These are phyloP conservation scores for Drosophila azteca DNA, from an alignment of 1,140 invertebrate species.

Conservation along the genomic window DNA sequence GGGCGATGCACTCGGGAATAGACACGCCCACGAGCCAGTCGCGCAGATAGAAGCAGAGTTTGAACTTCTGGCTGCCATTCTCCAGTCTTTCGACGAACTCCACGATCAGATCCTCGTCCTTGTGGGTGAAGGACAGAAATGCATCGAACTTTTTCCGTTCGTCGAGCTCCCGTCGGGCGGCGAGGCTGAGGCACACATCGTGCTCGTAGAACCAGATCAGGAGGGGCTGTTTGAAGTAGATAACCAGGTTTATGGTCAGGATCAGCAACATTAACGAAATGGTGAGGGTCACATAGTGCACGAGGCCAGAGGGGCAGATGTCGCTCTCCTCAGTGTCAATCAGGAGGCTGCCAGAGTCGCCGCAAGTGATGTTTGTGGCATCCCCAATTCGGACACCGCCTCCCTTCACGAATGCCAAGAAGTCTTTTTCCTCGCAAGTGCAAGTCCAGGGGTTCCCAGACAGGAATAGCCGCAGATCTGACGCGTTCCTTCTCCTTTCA, in stretches of 20 bases:
- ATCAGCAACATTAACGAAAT: background rate
- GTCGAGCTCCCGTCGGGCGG: constrained; percentile 14
- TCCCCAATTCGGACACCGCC: background rate
- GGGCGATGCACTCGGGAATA: constrained; percentile 30
- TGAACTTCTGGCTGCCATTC: constrained; percentile 1
- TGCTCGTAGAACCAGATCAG: constrained; percentile 35
- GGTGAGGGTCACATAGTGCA: constrained; percentile 16
- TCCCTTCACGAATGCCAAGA: background rate
- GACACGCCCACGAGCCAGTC: constrained; percentile 32
- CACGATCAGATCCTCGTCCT: constrained; percentile 32
- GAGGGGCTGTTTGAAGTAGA: constrained; percentile 24
- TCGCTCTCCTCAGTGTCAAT: constrained; percentile 8
- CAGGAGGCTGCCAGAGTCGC: constrained; percentile 9
- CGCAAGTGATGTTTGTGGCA: constrained; percentile 10
- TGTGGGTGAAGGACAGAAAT: constrained; percentile 33
- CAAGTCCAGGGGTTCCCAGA: constrained; percentile 28
- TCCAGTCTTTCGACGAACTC: constrained; percentile 33
- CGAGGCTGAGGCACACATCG: constrained; percentile 22
- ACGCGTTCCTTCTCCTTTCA: background rate
- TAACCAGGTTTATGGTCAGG: constrained; percentile 16
- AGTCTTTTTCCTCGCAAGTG: constrained; percentile 16
- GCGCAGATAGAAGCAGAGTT: constrained; percentile 33
- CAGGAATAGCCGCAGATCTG: background rate
- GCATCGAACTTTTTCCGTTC: constrained; percentile 21
- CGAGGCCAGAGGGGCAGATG: constrained; percentile 23